Evolutionary conservation across 2,113 vertebrate genomes (phyloP), one percentile per base, ranked within the genome.

Genomic region (Cichladusa arquata): DNA sequence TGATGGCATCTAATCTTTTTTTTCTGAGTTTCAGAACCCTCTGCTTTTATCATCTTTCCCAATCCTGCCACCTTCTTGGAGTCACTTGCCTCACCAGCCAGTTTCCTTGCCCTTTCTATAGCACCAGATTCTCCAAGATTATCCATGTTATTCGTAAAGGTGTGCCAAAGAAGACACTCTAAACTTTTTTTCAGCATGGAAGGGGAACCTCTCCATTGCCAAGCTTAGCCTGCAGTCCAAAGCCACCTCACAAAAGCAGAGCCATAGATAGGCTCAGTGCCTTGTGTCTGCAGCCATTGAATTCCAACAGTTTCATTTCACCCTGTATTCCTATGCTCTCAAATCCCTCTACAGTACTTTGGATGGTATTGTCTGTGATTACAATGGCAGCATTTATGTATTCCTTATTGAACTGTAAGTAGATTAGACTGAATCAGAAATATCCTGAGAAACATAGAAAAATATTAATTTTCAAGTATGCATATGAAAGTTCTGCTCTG

Each of bases 91-190:
- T 58, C 66, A 83, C 9, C 9, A 73, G 12, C 2, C 12, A 34
- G 3, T 10, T 84, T 74, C 28, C n/a, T 86, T 14, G 5, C 17
- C 26, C 8, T 40, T 62, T 69, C 42, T 50, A 12, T 4, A 72
- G 29, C 20, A 88, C 19, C 16, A 73, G 26, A 66, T 84, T 66
- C 7, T 20, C 19, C 12, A 51, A 44, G 7, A 11, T 36, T 84
- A 36, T 62, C 26, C 0, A 0, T n/a, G 23, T 45, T 6, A 17
- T n/a, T 74, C n/a, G 17, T 23, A 42, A 77, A 70, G 8, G 4
- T 42, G 18, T 56, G 40, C 34, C 56, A 50, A 77, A 84, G 60
- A 81, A 81, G 71, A 6, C 16, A 45, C 3, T 57, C 16, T 53
- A 12, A 62, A 3, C 1, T 19, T 74, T 62, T 81, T 54, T 4